These are phyloP conservation scores for Gopherus flavomarginatus DNA, from an alignment of 2,113 vertebrate genomes.

Conservation along the genomic window DNA sequence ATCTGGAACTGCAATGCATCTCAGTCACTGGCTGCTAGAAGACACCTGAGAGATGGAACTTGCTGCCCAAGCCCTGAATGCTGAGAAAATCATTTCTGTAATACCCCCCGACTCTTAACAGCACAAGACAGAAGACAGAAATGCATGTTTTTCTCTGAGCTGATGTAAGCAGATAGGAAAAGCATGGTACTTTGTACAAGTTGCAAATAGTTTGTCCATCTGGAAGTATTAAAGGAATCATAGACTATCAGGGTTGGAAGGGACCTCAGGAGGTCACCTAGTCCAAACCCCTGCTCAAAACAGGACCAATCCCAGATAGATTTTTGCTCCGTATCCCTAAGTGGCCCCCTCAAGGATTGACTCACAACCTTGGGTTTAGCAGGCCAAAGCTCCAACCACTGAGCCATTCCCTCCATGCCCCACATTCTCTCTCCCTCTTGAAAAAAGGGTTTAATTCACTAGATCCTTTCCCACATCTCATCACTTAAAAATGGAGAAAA, in stretches of 20 bases:
- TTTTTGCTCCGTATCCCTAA: no score
- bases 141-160: neutral
- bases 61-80: neutral
- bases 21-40: neutral
- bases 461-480: neutral
- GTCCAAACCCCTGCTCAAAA: no score
- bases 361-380: no score
- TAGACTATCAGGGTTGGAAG: no score
- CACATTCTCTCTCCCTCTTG: neutral
- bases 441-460: neutral
- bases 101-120: neutral
- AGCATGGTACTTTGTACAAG: neutral
- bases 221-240: no score
- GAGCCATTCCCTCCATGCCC: no score
- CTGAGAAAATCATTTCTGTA: neutral
- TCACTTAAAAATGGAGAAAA: neutral
- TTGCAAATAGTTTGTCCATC: no score
- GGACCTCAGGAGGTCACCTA: no score
- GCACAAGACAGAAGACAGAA: neutral
- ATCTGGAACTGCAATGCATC: neutral
- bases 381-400: no score
- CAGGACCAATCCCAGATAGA: no score
- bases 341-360: no score
- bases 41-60: neutral
- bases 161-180: neutral